Evolutionary conservation across 2,888 invertebrate species (phyloP).

Genomic region (Actias luna): DNA sequence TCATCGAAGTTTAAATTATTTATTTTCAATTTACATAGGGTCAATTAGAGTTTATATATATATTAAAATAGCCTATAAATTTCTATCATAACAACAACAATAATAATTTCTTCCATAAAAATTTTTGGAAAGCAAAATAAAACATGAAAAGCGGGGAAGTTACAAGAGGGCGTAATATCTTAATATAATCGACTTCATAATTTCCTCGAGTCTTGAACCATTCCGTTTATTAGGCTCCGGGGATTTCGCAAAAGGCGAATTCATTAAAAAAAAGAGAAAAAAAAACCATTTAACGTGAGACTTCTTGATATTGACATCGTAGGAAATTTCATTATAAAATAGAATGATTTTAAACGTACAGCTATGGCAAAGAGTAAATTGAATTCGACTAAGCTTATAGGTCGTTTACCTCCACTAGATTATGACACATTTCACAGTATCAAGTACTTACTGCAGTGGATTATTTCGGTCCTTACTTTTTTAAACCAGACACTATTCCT

Average conservation of each 20-base stretch:
- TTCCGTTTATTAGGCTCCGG: constrained; percentile 5
- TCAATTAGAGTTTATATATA: no score
- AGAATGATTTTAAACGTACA: not conserved
- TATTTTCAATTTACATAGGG: no score
- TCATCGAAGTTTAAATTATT: no score
- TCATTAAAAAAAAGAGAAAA: constrained; percentile 13
- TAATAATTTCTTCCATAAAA: not conserved
- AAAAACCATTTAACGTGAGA: not conserved
- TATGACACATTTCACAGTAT: no score
- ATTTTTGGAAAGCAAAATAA: constrained; percentile 4
- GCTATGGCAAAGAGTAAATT: not conserved
- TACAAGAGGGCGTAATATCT: constrained; percentile 5
- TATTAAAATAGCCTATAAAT: not conserved
- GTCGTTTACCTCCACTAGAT: no score
- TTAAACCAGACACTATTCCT: no score
- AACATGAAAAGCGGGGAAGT: not conserved
- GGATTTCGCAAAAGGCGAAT: constrained; percentile 11
- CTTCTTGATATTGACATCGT: constrained; percentile 6
- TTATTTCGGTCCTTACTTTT: no score
- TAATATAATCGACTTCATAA: constrained; percentile 2
- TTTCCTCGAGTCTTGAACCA: constrained; percentile 7
- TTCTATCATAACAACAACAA: not conserved
- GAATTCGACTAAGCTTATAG: no score
- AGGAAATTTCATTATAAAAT: not conserved
- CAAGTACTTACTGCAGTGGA: no score